These are phyloP conservation scores for Yponomeuta sedellus DNA, from an alignment of 2,888 invertebrate species.

Conservation along the genomic window DNA sequence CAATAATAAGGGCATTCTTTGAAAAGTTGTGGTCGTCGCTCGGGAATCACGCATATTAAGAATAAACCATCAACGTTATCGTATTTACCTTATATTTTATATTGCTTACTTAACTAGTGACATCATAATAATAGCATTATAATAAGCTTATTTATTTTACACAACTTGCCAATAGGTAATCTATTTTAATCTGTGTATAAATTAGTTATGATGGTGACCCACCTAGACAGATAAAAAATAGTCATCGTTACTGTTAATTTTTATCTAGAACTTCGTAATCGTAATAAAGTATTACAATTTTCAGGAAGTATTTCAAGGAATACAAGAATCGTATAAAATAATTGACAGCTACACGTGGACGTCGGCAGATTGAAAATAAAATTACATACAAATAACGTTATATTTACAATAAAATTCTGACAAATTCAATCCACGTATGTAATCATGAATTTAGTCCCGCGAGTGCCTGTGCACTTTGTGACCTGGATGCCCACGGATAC, in stretches of 20 bases:
- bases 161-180: constrained; percentile 73
- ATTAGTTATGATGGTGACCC: constrained; percentile 74
- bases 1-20: too few relatives aligned
- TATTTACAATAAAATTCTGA: constrained; percentile 71
- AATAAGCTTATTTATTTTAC: constrained; percentile 76
- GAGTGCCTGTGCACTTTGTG: constrained; percentile 43
- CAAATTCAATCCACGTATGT: constrained; percentile 62
- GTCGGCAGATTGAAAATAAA: constrained; percentile 63
- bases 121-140: constrained; percentile 74
- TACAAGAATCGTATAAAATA: constrained; percentile 65
- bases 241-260: constrained; percentile 54
- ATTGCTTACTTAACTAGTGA: constrained; percentile 77
- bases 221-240: constrained; percentile 75
- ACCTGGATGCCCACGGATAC: constrained; percentile 10
- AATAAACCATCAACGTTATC: constrained; percentile 25
- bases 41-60: too few relatives aligned
- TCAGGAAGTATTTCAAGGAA: constrained; percentile 67
- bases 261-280: constrained; percentile 61
- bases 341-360: constrained; percentile 73
- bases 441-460: constrained; percentile 59
- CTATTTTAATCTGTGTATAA: constrained; percentile 71
- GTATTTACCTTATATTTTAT: constrained; percentile 71
- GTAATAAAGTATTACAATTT: constrained; percentile 27
- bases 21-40: too few relatives aligned
- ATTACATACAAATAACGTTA: constrained; percentile 65